phyloP scores from a whole-genome alignment of 2,113 vertebrate genomes.

The Potamarius usumacintae region DNA sequence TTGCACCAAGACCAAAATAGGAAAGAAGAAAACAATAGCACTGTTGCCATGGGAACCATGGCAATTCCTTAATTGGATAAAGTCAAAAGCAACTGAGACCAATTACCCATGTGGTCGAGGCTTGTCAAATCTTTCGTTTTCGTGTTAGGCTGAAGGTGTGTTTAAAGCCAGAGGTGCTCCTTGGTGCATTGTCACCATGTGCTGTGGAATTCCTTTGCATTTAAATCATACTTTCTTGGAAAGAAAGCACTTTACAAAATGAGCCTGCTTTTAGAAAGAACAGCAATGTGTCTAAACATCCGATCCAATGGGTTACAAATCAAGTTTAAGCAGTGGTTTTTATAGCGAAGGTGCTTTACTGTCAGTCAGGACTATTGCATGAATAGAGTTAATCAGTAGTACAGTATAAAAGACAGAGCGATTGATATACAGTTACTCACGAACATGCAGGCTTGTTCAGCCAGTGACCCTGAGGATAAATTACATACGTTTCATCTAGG shows the following conservation, averaged over 20 bases:
- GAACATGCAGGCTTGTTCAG: background rate
- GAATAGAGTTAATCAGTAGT: background rate
- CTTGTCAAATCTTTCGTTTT: conserved; percentile 50
- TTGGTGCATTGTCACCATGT: conserved; percentile 39
- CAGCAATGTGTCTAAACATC: background rate
- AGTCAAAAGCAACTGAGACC: conserved; percentile 53
- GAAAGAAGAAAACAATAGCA: background rate
- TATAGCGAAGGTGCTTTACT: background rate
- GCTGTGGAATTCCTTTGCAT: conserved; percentile 43
- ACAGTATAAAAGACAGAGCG: background rate
- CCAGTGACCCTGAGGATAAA: background rate
- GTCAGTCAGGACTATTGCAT: conserved; percentile 4
- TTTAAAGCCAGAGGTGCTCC: conserved; percentile 24
- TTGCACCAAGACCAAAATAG: background rate
- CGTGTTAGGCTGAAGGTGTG: conserved; percentile 39
- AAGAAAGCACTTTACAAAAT: conserved; percentile 25
- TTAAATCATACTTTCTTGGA: conserved; percentile 43
- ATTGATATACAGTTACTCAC: background rate
- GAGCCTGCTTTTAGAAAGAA: conserved; percentile 22
- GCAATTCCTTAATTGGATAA: conserved; percentile 50
- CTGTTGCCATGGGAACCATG: background rate
- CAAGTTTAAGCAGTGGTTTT: conserved; percentile 2
- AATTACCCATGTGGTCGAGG: conserved; percentile 54
- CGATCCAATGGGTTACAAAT: background rate
- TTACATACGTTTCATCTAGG: background rate